Conservation (phyloP, 2,888 invertebrate genomes). For the Horisme vitalbata region DNA sequence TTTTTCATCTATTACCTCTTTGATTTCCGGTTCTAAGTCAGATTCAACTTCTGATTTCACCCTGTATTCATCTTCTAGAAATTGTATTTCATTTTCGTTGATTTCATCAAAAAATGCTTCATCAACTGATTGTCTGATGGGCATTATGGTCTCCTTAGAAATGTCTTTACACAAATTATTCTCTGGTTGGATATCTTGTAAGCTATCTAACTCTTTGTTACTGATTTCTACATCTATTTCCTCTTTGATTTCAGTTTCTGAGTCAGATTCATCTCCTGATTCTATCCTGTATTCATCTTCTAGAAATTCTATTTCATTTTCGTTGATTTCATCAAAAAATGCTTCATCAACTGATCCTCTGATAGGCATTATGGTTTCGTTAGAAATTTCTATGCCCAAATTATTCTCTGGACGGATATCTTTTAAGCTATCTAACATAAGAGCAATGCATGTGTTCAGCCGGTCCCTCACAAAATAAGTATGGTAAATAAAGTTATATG, state of each 20-base stretch:
- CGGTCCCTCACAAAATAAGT: conserved; percentile 55
- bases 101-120: conserved; percentile 41
- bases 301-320: conserved; percentile 55
- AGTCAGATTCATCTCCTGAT: conserved; percentile 50
- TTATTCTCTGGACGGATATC: conserved; percentile 44
- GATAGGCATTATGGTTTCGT: conserved; percentile 54
- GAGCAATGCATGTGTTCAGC: conserved; percentile 54
- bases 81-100: conserved; percentile 54
- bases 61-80: conserved; percentile 73
- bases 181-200: conserved; percentile 42
- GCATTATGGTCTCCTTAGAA: conserved; percentile 54
- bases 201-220: conserved; percentile 43
- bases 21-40: conserved; percentile 23
- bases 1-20: conserved; percentile 5
- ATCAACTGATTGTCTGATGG: conserved; percentile 43
- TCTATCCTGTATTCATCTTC: conserved; percentile 71
- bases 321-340: conserved; percentile 45
- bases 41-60: conserved; percentile 52
- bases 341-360: conserved; percentile 44
- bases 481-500: conserved; percentile 62
- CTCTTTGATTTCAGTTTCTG: conserved; percentile 8
- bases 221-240: conserved; percentile 3
- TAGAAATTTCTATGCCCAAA: conserved; percentile 63
- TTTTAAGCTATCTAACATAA: conserved; percentile 54
- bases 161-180: conserved; percentile 66